Evolutionary conservation across 1,140 invertebrate species (phyloP), one percentile per base, ranked within the genome.

Genomic region (Magallana ariakensis): DNA sequence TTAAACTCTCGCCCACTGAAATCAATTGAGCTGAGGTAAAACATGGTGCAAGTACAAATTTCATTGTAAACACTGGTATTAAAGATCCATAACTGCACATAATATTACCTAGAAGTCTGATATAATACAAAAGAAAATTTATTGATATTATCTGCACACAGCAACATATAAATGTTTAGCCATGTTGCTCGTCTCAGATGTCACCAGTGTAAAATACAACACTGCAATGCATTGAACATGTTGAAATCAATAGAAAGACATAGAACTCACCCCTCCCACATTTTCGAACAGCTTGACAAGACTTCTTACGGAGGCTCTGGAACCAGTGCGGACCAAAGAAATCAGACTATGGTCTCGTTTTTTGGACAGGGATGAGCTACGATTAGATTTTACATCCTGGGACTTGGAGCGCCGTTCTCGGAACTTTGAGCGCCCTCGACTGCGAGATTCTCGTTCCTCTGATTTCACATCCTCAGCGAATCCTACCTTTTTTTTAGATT

Each of bases 241-340:
- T 19, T 8, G 15, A 62, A 62, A 62, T 62, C 58, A 16, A 62
- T 62, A 62, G 19, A 16, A 62, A 62, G 19, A 4, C 11, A 26
- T 13, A 33, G 9, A 26, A 84, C 82, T 84, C 55, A 84, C 82
- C 53, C 57, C 55, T 46, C 55, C 82, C 57, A 60, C 82, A 84
- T 60, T 87, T 60, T 90, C 89, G 75, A 90, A 90, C 56, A 90
- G 80, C 84, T 86, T 87, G 53, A 90, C 89, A 15, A 90, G 82
- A 56, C 85, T 89, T 13, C 90, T 80, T 8, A 90, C 90, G 19
- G 88, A 89, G 15, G 82, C 87, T 62, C 88, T 86, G 19, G 90
- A 89, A 26, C 88, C 90, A n/a, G 90, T 89, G 16, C 88, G 83
- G 5, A 89, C 85, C 75, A 89, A 84, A 22, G 80, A 84, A n/a